Evolutionary conservation across 2,797 vertebrate species (phyloP).

Genomic region (Australoheros facetus): DNA sequence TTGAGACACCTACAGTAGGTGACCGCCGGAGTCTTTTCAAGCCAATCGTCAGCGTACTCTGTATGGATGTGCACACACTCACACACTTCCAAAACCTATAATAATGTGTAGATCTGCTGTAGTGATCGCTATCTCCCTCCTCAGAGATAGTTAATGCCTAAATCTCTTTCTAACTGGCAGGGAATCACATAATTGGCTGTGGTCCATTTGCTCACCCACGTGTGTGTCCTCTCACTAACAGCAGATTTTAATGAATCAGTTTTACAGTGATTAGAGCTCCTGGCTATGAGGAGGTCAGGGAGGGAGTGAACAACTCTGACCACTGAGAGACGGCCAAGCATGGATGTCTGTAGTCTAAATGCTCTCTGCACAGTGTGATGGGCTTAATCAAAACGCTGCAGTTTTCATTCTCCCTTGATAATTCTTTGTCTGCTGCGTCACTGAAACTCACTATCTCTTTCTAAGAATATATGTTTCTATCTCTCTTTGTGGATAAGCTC

Average conservation of each 20-base stretch:
- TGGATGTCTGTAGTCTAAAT: conserved; percentile 33
- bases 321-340: conserved; percentile 43
- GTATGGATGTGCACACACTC: conserved; percentile 9
- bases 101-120: conserved; percentile 64
- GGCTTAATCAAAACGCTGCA: conserved; percentile 59
- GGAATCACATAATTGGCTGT: conserved; percentile 79
- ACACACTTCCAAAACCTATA: conserved; percentile 31
- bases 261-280: conserved; percentile 78
- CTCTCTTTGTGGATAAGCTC: conserved; percentile 20
- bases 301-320: conserved; percentile 60
- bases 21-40: neutral
- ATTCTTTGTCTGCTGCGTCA: conserved; percentile 49
- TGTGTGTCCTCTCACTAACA: conserved; percentile 79
- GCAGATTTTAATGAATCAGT: conserved; percentile 81
- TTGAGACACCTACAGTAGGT: neutral
- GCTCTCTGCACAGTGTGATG: conserved; percentile 33
- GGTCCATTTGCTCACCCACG: conserved; percentile 75
- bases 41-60: conserved; percentile 10
- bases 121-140: conserved; percentile 69
- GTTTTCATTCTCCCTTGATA: conserved; percentile 51
- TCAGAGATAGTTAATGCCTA: conserved; percentile 74
- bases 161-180: conserved; percentile 80
- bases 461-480: conserved; percentile 37
- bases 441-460: conserved; percentile 46
- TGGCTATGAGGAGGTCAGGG: conserved; percentile 69